Conservation (phyloP, 2,113 vertebrate species). For the Phaethornis superciliosus region DNA sequence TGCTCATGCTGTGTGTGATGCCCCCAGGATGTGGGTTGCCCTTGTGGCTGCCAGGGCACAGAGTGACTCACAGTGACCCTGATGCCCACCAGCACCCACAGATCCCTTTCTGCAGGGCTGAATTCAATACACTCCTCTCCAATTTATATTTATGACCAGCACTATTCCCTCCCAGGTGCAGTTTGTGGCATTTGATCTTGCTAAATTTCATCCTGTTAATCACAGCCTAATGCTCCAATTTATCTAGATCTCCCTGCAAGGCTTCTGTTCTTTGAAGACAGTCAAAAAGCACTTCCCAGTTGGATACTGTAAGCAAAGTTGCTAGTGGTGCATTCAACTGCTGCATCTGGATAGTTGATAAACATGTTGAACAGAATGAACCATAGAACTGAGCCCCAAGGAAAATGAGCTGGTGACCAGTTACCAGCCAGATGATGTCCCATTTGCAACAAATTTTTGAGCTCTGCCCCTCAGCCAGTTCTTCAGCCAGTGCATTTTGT, state of each 20-base stretch:
- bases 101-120: background rate
- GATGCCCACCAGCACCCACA: too few relatives aligned
- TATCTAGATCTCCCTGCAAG: background rate
- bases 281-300: background rate
- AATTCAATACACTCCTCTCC: background rate
- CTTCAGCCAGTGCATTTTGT: accelerated
- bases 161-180: background rate
- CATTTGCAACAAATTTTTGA: background rate
- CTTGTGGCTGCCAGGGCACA: background rate
- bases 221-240: background rate
- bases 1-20: background rate
- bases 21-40: background rate
- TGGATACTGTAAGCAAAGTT: background rate
- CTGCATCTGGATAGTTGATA: background rate
- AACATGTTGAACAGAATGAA: background rate
- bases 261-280: background rate
- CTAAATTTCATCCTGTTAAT: background rate
- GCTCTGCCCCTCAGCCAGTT: background rate
- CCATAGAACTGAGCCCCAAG: background rate
- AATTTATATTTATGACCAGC: accelerated
- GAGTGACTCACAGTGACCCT: background rate
- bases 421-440: background rate
- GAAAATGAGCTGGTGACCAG: background rate
- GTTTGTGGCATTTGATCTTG: background rate
- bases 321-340: background rate